Base-by-base conservation (phyloP, 1,140 invertebrate species). In the Apis dorsata region DNA sequence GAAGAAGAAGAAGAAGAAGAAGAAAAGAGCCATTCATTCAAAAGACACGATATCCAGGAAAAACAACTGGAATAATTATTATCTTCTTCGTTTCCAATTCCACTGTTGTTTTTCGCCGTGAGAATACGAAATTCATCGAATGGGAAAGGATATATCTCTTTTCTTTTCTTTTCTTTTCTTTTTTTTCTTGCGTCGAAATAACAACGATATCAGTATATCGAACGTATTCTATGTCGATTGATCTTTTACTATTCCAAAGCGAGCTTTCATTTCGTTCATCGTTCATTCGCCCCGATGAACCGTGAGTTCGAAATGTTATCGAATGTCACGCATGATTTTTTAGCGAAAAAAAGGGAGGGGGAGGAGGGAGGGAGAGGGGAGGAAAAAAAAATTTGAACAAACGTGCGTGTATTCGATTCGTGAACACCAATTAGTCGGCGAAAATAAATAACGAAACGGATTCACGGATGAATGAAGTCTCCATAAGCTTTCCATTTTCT, bases 61-160 rank as follows among this genome's bases (percentile, higher is more conserved):
- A 75, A 84, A 83, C 70, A 86, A 80, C 81, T 51, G 21, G 81
- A 72, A 84, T 75, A 79, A 87, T 44, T 44, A 44, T 44, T 44
- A 44, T 86, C 73, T 72, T 71, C 65, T 72, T 72, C 70, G 65
- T 83, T 79, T 19, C 62, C 71, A 21, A 13, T 44, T n/a, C 24
- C 21, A 24, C 53, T 34, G 53, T 62, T 44, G 17, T 28, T 81
- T 66, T 75, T 21, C n/a, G 3, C 10, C 70, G 49, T 55, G 0
- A 11, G 59, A 65, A 51, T 13, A 24, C 60, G 11, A 53, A 53
- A 81, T 81, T 57, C 34, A 44, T 44, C 34, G 34, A 44, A 44
- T 44, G 5, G 4, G 5, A 4, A 44, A 51, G 60, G n/a, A 19
- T 63, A 51, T 63, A 63, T 24, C n/a, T 11, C 17, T 59, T 59